phyloP scores from a whole-genome alignment of 2,888 invertebrate genomes.

The Caradrina kadenii region DNA sequence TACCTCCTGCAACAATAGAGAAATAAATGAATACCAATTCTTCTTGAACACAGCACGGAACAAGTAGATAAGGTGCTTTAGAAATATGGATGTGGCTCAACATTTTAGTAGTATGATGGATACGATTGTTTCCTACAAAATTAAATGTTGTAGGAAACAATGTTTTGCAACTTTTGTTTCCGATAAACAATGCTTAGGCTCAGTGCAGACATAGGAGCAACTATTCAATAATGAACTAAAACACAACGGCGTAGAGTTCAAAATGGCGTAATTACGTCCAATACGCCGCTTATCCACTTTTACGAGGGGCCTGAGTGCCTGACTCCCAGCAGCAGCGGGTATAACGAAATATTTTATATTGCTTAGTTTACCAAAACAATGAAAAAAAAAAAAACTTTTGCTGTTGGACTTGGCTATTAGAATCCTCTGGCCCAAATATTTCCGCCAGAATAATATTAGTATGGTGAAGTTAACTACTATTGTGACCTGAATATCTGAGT shows the following conservation, averaged over 20 bases:
- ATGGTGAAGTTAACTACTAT: background rate
- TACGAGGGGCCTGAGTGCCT: no score
- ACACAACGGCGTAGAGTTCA: no score
- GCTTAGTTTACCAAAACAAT: background rate
- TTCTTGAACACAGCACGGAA: background rate
- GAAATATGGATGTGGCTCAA: no score
- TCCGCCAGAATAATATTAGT: background rate
- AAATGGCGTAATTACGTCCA: no score
- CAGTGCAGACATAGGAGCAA: no score
- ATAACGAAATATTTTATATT: background rate
- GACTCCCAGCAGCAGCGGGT: no score
- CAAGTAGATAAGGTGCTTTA: no score
- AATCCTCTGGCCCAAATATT: background rate
- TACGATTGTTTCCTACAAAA: no score
- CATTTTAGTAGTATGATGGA: no score
- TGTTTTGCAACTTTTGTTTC: background rate
- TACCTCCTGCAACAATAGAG: slow-evolving; percentile 94
- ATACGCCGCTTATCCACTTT: no score
- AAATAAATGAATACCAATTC: slow-evolving; percentile 10
- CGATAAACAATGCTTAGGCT: no score
- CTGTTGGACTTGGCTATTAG: background rate
- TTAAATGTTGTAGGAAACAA: background rate
- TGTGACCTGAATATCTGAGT: background rate
- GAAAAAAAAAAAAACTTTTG: background rate
- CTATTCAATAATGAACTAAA: no score